These are phyloP conservation scores for Thera britannica DNA, from an alignment of 2,888 invertebrate genomes.

Conservation along the genomic window DNA sequence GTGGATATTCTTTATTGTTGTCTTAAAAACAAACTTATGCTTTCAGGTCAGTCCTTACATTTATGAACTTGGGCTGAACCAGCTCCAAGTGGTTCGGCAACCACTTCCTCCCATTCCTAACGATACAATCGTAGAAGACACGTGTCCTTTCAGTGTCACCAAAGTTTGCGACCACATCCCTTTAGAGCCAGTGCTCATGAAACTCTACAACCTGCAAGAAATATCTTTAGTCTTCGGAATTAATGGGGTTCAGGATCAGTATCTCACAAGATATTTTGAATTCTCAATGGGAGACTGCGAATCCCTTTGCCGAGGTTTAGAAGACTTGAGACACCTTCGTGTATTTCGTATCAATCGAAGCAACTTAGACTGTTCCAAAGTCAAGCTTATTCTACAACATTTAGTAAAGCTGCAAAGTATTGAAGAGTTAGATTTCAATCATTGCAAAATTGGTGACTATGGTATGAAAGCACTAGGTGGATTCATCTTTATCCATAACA, in stretches of 20 bases:
- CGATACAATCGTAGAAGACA: slow-evolving; percentile 64
- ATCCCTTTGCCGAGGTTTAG: slow-evolving; percentile 82
- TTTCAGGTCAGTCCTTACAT: slow-evolving; percentile 81
- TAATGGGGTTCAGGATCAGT: slow-evolving; percentile 80
- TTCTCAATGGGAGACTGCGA: slow-evolving; percentile 85
- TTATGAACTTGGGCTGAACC: slow-evolving; percentile 75
- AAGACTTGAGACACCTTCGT: slow-evolving; percentile 73
- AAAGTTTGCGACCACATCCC: slow-evolving; percentile 85
- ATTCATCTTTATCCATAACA: slow-evolving; percentile 75
- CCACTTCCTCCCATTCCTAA: slow-evolving; percentile 68
- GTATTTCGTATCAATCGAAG: slow-evolving; percentile 85
- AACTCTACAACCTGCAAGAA: slow-evolving; percentile 82
- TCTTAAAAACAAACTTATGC: neutral
- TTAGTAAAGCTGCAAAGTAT: slow-evolving; percentile 78
- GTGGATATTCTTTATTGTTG: neutral
- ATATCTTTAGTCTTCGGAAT: slow-evolving; percentile 70
- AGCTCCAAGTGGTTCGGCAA: slow-evolving; percentile 82
- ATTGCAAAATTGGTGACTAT: slow-evolving; percentile 86
- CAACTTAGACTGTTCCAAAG: slow-evolving; percentile 84
- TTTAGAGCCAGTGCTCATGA: slow-evolving; percentile 79
- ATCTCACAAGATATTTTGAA: slow-evolving; percentile 85
- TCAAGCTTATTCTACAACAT: slow-evolving; percentile 84
- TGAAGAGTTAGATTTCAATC: slow-evolving; percentile 86
- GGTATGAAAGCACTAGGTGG: slow-evolving; percentile 87
- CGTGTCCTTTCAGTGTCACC: slow-evolving; percentile 67